phyloP scores from a whole-genome alignment of 1,140 invertebrate species.

The Brachionus sp. region DNA sequence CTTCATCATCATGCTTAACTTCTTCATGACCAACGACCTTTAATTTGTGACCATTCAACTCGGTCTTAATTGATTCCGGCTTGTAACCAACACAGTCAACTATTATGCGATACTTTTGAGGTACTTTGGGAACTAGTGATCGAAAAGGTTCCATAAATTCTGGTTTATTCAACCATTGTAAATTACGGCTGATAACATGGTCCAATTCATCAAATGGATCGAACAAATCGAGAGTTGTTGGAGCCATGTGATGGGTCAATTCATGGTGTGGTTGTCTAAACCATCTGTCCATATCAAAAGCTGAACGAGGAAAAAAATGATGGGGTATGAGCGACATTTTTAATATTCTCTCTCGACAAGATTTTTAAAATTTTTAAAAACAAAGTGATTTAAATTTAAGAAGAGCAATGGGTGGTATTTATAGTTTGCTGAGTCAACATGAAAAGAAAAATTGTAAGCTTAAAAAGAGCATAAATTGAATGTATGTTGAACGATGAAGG shows the following conservation, averaged over 20 bases:
- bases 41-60: conserved; percentile 30
- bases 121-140: conserved; percentile 12
- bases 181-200: conserved; percentile 9
- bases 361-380: not conserved
- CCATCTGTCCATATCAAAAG: conserved; percentile 43
- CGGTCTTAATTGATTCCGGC: conserved; percentile 31
- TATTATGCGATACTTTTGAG: conserved; percentile 43
- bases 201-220: conserved; percentile 44
- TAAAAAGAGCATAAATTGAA: not conserved
- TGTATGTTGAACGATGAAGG: not conserved
- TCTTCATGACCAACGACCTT: conserved; percentile 12
- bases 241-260: conserved; percentile 30
- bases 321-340: conserved; percentile 43
- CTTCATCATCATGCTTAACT: conserved; percentile 26
- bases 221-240: conserved; percentile 40
- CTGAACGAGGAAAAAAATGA: conserved; percentile 26
- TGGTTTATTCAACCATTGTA: conserved; percentile 43
- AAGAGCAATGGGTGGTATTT: not conserved
- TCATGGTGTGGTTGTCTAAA: conserved; percentile 25
- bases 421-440: conserved; percentile 9
- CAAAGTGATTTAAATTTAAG: not conserved
- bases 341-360: not conserved
- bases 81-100: conserved; percentile 33
- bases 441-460: not conserved
- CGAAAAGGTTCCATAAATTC: conserved; percentile 21